phyloP scores from a whole-genome alignment of 2,888 invertebrate species.

The Agrochola circellaris region DNA sequence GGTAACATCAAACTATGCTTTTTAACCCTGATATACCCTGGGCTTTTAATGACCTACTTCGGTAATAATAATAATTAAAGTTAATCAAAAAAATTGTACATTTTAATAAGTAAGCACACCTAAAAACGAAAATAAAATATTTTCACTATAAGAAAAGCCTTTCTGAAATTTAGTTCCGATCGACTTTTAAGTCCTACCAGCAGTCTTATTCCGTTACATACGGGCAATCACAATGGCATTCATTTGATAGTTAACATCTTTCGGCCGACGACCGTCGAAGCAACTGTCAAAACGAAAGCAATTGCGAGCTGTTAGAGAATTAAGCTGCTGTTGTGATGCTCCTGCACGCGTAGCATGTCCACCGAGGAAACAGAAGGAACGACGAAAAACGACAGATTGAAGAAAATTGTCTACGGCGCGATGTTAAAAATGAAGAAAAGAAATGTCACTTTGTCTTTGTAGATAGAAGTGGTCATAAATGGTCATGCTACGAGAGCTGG shows the following conservation, averaged over 20 bases:
- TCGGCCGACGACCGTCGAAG: too few species aligned
- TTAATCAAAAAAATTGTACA: neutral
- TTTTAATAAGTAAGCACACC: neutral
- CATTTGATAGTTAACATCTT: neutral
- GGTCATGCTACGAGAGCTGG: neutral
- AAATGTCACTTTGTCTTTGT: neutral
- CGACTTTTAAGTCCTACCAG: neutral
- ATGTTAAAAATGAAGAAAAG: neutral
- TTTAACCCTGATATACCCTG: slow-evolving; percentile 39
- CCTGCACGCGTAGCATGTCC: neutral
- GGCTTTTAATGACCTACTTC: slow-evolving; percentile 10
- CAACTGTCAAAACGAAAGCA: slow-evolving; percentile 2
- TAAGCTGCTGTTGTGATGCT: neutral
- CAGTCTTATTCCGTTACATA: neutral
- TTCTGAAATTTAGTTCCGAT: neutral
- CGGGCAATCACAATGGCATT: neutral
- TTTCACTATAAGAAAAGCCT: slow-evolving; percentile 1
- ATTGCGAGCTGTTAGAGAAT: neutral
- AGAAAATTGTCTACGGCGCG: too few species aligned
- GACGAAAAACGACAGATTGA: neutral
- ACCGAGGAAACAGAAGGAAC: neutral
- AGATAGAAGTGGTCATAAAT: neutral
- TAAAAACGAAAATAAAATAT: neutral
- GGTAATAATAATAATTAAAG: neutral
- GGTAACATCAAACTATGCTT: slow-evolving; percentile 27